phyloP scores from a whole-genome alignment of 2,797 vertebrate genomes.

The Selene dorsalis region DNA sequence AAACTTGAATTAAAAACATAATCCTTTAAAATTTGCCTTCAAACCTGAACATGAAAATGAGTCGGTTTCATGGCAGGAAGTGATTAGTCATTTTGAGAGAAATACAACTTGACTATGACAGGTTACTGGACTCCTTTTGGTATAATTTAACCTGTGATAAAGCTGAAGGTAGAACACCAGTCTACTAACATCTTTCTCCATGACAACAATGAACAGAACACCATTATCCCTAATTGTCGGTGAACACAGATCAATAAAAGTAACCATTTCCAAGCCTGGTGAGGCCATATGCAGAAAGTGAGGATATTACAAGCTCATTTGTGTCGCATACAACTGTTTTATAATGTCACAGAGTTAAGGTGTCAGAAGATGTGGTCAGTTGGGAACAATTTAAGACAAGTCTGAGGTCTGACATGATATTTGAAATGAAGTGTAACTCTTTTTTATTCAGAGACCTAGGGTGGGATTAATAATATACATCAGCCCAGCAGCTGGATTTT shows the following conservation, averaged over 20 bases:
- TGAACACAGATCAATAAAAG: constrained; percentile 18
- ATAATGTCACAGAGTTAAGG: no score
- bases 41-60: background rate
- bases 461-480: constrained; percentile 14
- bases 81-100: constrained; percentile 15
- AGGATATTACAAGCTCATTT: background rate
- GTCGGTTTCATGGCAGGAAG: background rate
- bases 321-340: background rate
- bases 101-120: background rate
- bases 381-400: background rate
- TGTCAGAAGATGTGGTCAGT: background rate
- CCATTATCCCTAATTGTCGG: background rate
- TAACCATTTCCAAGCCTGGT: background rate
- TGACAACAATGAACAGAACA: constrained; percentile 18
- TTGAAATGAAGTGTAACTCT: background rate
- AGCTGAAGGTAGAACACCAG: constrained; percentile 21
- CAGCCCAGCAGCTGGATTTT: background rate
- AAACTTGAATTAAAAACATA: background rate
- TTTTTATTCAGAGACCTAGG: background rate
- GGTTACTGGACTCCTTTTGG: constrained; percentile 11
- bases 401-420: constrained; percentile 1
- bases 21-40: background rate
- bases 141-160: constrained; percentile 19
- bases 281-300: background rate
- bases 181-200: background rate